phyloP scores from a whole-genome alignment of 2,888 invertebrate species.

The Thymelicus sylvestris region DNA sequence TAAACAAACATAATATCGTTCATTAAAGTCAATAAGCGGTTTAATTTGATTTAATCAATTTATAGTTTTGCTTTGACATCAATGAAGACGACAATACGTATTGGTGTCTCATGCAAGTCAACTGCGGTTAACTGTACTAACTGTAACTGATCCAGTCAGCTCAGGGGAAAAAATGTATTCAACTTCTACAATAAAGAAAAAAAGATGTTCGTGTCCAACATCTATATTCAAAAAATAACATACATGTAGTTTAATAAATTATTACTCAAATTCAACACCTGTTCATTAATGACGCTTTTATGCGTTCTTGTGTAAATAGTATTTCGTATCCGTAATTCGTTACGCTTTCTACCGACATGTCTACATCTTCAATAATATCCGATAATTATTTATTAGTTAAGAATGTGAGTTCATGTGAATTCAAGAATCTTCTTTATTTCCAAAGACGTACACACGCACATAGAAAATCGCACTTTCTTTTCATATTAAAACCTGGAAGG shows the following conservation, averaged over 20 bases:
- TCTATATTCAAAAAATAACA: background rate
- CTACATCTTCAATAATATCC: no score
- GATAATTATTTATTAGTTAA: background rate
- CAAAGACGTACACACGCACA: background rate
- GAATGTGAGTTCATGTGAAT: background rate
- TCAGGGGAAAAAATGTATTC: conserved; percentile 53
- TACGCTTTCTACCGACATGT: background rate
- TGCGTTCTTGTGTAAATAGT: no score
- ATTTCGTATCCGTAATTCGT: background rate
- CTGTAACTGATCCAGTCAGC: background rate
- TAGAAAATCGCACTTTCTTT: background rate
- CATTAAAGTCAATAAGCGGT: no score
- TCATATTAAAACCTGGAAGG: background rate
- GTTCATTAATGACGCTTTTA: background rate
- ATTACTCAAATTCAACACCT: background rate
- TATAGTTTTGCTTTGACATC: no score
- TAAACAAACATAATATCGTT: background rate
- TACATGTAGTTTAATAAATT: background rate
- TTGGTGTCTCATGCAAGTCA: background rate
- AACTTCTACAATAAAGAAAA: background rate
- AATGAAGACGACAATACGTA: no score
- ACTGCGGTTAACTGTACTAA: conserved; percentile 12
- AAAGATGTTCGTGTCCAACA: background rate
- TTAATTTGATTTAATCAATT: no score
- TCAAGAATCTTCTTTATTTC: background rate